Conservation (phyloP, 2,888 invertebrate species). For the Piscicola geometra region DNA sequence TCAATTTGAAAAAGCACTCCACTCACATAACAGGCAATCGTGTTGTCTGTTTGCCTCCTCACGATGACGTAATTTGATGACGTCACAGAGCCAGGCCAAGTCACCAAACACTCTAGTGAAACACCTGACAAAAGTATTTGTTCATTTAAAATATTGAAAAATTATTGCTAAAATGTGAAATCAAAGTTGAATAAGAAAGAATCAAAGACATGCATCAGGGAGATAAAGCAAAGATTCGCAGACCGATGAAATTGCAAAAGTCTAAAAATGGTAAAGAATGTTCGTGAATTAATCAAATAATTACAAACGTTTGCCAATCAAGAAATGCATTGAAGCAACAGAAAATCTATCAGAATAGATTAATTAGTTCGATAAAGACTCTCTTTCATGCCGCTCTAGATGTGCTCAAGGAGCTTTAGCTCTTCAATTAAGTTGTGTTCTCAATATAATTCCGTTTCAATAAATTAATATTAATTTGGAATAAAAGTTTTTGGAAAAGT, state of each 20-base stretch:
- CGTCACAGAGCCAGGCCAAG: conserved; percentile 21
- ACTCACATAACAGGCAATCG: conserved; percentile 25
- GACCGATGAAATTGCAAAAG: neutral
- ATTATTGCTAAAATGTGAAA: neutral
- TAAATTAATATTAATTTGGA: too few species aligned
- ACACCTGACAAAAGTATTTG: conserved; percentile 14
- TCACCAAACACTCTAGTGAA: conserved; percentile 29
- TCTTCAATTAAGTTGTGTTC: too few species aligned
- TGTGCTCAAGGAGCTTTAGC: too few species aligned
- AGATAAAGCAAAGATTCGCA: neutral
- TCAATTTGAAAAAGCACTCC: too few species aligned
- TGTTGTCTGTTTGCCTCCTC: neutral
- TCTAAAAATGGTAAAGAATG: neutral
- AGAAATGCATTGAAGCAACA: conserved; percentile 4
- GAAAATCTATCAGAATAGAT: conserved; percentile 5
- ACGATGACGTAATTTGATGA: conserved; percentile 27
- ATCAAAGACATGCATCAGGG: too few species aligned
- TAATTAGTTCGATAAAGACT: neutral
- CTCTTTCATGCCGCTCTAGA: too few species aligned
- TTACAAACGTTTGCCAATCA: neutral
- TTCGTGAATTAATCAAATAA: conserved; percentile 3
- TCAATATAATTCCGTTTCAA: too few species aligned
- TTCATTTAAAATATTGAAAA: too few species aligned
- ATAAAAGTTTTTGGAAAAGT: too few species aligned
- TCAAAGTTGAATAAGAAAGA: neutral